These are phyloP conservation scores for Tipula lateralis DNA, from an alignment of 2,888 invertebrate genomes.

Conservation along the genomic window DNA sequence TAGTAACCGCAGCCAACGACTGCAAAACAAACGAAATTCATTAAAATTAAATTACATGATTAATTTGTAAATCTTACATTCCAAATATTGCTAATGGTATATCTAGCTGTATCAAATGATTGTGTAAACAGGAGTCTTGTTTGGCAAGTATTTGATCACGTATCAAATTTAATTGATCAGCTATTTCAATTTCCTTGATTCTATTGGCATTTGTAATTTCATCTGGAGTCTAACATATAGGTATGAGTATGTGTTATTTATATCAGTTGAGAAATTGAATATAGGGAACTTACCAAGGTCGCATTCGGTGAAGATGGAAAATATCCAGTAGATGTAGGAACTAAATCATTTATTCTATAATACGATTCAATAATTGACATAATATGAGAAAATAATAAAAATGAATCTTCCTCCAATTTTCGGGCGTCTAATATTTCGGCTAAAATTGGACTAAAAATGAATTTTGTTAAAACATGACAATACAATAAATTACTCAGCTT, in stretches of 20 bases:
- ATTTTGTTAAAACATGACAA: neutral
- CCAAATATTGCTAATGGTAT: constrained; percentile 82
- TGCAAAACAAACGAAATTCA: constrained; percentile 42
- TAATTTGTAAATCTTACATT: constrained; percentile 57
- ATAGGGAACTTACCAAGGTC: constrained; percentile 46
- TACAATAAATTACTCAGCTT: neutral
- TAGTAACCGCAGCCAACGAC: constrained; percentile 76
- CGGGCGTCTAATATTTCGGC: constrained; percentile 61
- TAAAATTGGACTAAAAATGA: constrained; percentile 57
- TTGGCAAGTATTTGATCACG: constrained; percentile 61
- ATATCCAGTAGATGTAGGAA: constrained; percentile 52
- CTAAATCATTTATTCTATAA: constrained; percentile 57
- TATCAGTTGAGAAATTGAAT: neutral
- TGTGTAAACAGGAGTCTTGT: constrained; percentile 57
- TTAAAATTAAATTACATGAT: constrained; percentile 27
- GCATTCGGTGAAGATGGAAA: constrained; percentile 47
- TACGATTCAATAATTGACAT: constrained; percentile 61
- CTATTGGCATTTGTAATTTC: constrained; percentile 36
- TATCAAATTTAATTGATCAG: constrained; percentile 57
- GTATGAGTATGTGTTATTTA: no score
- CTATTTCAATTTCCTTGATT: constrained; percentile 53
- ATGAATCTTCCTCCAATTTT: constrained; percentile 73
- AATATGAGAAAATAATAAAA: constrained; percentile 61
- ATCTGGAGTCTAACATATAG: constrained; percentile 32
- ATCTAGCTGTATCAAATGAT: constrained; percentile 64